These are phyloP conservation scores for Murina feae DNA, from an alignment of 2,113 vertebrate genomes.

Conservation along the genomic window DNA sequence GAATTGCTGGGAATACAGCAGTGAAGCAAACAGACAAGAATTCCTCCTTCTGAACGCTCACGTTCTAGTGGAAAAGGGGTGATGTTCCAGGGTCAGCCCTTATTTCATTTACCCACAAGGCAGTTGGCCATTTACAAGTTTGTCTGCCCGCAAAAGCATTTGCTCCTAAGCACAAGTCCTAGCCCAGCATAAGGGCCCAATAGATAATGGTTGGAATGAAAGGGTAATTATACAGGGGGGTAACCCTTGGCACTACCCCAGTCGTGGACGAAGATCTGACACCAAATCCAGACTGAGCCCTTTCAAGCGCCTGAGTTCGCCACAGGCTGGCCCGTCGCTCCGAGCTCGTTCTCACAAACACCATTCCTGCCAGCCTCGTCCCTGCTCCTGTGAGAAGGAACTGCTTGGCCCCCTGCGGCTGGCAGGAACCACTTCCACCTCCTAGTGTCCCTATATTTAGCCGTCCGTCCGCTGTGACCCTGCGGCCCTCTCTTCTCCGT, in stretches of 20 bases:
- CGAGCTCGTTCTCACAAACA: neutral
- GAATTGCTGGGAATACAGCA: neutral
- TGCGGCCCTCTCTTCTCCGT: neutral
- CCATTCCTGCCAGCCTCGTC: neutral
- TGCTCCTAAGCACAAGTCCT: neutral
- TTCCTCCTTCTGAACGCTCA: neutral
- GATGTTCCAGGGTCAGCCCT: neutral
- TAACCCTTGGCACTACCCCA: neutral
- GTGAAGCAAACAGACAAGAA: neutral
- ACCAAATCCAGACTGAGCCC: neutral
- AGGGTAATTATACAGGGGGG: neutral
- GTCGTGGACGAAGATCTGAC: neutral
- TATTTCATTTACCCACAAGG: neutral
- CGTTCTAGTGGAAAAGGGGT: neutral
- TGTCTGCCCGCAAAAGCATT: neutral
- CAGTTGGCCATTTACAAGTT: neutral
- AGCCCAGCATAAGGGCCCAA: neutral
- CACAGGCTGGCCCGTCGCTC: neutral
- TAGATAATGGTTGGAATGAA: neutral
- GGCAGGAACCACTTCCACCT: slow-evolving; percentile 68
- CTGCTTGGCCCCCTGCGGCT: neutral
- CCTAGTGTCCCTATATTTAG: slow-evolving; percentile 62
- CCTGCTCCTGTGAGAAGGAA: neutral
- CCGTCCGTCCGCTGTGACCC: slow-evolving; percentile 13
- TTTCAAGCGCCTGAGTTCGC: neutral